phyloP scores from a whole-genome alignment of 2,888 invertebrate species.

The Amphimallon solstitiale region DNA sequence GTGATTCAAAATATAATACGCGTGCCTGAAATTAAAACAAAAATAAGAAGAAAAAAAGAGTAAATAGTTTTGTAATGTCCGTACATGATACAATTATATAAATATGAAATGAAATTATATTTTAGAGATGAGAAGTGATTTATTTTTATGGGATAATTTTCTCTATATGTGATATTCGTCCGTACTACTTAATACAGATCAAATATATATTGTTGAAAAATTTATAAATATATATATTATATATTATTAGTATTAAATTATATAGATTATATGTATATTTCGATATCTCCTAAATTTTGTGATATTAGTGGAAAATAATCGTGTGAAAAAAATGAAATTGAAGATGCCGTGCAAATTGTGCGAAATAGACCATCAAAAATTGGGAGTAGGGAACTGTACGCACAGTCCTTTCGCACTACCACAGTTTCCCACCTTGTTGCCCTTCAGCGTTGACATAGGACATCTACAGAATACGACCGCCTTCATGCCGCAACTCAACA shows the following conservation, averaged over 20 bases:
- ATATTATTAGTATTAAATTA: constrained; percentile 11
- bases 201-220: constrained; percentile 3
- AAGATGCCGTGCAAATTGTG: constrained; percentile 61
- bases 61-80: not conserved
- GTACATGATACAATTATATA: too few species aligned
- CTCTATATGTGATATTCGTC: constrained; percentile 28
- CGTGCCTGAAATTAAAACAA: constrained; percentile 24
- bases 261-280: not conserved
- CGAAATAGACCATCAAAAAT: constrained; percentile 57
- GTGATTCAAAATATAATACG: constrained; percentile 18
- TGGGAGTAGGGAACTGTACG: constrained; percentile 55
- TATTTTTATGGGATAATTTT: constrained; percentile 19
- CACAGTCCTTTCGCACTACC: constrained; percentile 54
- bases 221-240: constrained; percentile 7
- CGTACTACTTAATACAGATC: constrained; percentile 13
- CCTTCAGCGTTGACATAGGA: constrained; percentile 56
- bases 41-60: constrained; percentile 11
- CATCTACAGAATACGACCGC: constrained; percentile 65
- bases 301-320: constrained; percentile 29
- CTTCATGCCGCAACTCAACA: constrained; percentile 69
- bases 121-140: constrained; percentile 1
- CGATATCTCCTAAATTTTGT: constrained; percentile 22
- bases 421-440: constrained; percentile 50
- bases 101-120: not conserved
- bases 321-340: constrained; percentile 48